Base-by-base conservation (phyloP, 1,140 invertebrate species). In the Drosophila teissieri region DNA sequence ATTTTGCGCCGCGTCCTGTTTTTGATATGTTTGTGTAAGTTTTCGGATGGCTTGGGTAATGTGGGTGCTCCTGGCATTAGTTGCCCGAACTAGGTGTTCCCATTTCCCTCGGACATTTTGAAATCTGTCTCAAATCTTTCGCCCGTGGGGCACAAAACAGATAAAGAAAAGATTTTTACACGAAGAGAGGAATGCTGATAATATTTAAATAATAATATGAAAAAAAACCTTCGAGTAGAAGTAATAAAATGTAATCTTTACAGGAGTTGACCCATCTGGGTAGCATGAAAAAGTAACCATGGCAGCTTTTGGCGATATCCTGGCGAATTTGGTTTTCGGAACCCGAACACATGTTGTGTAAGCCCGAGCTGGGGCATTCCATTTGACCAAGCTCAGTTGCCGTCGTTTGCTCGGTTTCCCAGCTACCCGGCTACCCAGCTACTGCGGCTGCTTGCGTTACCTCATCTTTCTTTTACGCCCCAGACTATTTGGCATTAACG, bases 391-490 rank as follows among this genome's bases (percentile, higher is more conserved):
- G 49, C 61, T 61, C 34, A 51, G 67, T 45, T 68, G 44, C 64
- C 64, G 55, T 63, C 54, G 52, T 51, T 75, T 51, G 51, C 39
- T 51, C 48, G 48, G 62, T 44, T 44, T 39, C 54, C 48, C 56
- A 48, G 42, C 60, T 51, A 45, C 65, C 19, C 19, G 2, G 19
- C 19, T 19, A 19, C 46, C 48, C 56, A 48, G 42, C 60, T 51
- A 45, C 65, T 76, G 60, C 37, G 58, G 68, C 52, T 51, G 68
- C 54, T 77, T 64, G 75, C 76, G 74, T 76, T 88, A 88, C 83
- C 83, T 88, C 83, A 86, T 86, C 83, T 86, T 89, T 89, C 84
- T 89, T 89, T 89, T 89, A 80, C 84, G 84, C 77, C 86, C 77
- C 68, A 89, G 84, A 89, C 84, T 84, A 89, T 89, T 89, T 75